Percentiles rank a stretch among this genome's conserved stretches.
Evolutionary conservation across 2,797 vertebrate species (phyloP).

Genomic region (Chaetophractus vellerosus): DNA sequence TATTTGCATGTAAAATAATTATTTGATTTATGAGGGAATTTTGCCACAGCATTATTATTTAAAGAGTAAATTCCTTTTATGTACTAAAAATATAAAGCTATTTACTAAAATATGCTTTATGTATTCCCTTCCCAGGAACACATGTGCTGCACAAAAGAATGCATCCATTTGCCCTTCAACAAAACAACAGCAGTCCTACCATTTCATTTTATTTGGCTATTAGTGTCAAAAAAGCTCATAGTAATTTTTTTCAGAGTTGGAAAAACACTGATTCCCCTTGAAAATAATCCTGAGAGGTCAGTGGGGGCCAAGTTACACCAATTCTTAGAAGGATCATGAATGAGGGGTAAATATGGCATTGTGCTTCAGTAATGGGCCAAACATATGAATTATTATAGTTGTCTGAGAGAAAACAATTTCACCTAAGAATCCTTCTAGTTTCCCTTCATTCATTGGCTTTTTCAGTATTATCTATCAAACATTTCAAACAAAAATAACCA

Average conservation of each 20-base stretch:
- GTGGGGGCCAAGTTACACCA: background rate
- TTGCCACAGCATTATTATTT: conserved; percentile 49
- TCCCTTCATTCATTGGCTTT: conserved; percentile 2
- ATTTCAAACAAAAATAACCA: conserved; percentile 21
- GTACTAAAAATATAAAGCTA: conserved; percentile 61
- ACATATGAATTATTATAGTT: conserved; percentile 6
- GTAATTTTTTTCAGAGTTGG: conserved; percentile 8
- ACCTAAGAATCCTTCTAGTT: conserved; percentile 38
- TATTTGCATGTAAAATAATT: conserved; percentile 22
- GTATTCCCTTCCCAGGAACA: background rate
- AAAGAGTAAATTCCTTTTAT: conserved; percentile 27
- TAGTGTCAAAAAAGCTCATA: conserved; percentile 52
- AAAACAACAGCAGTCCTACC: background rate
- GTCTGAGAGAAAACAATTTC: conserved; percentile 49
- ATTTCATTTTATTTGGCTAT: conserved; percentile 62
- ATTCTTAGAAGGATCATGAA: conserved; percentile 1
- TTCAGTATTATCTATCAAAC: conserved; percentile 10
- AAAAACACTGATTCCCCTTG: conserved; percentile 27
- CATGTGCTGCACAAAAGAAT: background rate
- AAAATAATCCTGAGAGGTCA: conserved; percentile 64
- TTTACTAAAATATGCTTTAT: conserved; percentile 48
- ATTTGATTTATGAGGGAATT: conserved; percentile 23
- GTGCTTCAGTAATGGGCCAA: background rate
- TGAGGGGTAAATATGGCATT: background rate
- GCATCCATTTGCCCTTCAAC: conserved; percentile 24